Conservation (phyloP, 2,113 vertebrate genomes). For the Onychostruthus taczanowskii region DNA sequence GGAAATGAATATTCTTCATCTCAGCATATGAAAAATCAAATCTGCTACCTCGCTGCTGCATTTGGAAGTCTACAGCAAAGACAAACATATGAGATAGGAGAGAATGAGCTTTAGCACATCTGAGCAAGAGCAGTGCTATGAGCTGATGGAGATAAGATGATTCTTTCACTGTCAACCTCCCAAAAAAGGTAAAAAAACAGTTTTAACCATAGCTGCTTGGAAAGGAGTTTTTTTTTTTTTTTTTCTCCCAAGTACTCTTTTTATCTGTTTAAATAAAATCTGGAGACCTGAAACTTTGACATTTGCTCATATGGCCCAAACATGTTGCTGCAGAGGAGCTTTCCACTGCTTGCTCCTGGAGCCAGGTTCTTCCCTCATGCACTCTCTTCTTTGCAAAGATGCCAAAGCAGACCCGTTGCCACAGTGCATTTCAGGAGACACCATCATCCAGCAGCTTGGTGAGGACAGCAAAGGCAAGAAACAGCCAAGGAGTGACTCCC, state of each 20-base stretch:
- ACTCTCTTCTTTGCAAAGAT: background rate
- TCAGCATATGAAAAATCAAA: background rate
- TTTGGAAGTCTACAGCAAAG: background rate
- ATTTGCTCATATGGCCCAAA: background rate
- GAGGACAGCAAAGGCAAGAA: background rate
- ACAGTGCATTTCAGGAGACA: background rate
- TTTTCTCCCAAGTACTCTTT: background rate
- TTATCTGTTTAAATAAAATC: background rate
- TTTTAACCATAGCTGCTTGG: background rate
- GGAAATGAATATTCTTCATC: background rate
- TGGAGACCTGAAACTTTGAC: background rate
- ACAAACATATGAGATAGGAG: background rate
- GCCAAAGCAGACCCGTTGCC: background rate
- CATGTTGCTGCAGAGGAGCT: background rate
- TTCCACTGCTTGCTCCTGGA: background rate
- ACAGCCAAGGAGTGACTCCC: slow-evolving; percentile 3
- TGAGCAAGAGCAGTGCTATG: background rate
- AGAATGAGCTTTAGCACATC: background rate
- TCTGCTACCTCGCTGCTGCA: background rate
- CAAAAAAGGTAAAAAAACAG: background rate
- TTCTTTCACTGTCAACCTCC: background rate
- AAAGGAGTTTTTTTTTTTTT: background rate
- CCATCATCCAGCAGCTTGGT: background rate
- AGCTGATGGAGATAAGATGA: background rate
- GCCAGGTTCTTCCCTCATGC: background rate